phyloP scores from a whole-genome alignment of 2,888 invertebrate species.

The Rhamnusium bicolor region DNA sequence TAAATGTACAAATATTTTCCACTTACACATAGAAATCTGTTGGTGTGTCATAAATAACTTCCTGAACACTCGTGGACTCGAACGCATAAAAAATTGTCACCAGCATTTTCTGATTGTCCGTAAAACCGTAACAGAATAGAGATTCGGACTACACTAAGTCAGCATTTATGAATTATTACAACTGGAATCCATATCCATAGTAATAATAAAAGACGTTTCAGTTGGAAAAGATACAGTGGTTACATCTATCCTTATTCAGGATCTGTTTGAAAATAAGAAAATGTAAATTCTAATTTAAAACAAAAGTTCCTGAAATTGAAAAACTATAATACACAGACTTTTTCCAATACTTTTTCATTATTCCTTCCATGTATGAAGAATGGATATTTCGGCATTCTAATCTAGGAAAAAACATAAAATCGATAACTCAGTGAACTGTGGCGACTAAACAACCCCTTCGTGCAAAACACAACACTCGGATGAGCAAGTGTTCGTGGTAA shows the following conservation, averaged over 20 bases:
- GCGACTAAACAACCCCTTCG: slow-evolving; percentile 14
- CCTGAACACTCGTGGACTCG: no score
- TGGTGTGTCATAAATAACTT: background rate
- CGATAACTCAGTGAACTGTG: slow-evolving; percentile 6
- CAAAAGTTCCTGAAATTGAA: background rate
- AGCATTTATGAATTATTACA: no score
- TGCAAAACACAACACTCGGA: slow-evolving; percentile 17
- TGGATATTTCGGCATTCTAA: slow-evolving; percentile 14
- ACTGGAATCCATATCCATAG: no score
- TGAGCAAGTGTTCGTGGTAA: slow-evolving; percentile 27
- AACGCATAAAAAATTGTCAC: no score
- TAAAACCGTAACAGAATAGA: no score
- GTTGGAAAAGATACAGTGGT: background rate
- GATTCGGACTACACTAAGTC: no score
- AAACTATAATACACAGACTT: slow-evolving; percentile 3
- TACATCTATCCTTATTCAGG: background rate
- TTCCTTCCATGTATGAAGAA: slow-evolving; percentile 5
- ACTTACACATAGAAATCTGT: no score
- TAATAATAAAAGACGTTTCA: no score
- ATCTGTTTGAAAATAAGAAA: background rate
- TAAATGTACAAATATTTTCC: no score
- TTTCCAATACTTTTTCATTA: slow-evolving; percentile 7
- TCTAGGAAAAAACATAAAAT: slow-evolving; percentile 11
- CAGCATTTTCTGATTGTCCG: no score
- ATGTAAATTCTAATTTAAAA: background rate